Base-by-base conservation (phyloP, 1,140 invertebrate genomes). In the Akabosia matsudoensis region DNA sequence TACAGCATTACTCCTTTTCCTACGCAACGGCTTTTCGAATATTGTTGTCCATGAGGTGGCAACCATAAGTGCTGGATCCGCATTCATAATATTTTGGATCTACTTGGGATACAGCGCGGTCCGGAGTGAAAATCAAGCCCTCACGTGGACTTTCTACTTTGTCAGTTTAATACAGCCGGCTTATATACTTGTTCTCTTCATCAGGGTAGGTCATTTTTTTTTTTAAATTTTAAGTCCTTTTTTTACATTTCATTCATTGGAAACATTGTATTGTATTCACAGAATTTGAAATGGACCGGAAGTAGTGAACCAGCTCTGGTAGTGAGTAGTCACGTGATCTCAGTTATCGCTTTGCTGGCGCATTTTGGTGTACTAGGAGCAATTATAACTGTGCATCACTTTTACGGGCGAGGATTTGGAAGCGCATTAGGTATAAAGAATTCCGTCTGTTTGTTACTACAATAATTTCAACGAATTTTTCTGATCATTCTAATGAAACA, bases 321-420 rank as follows among this genome's bases (percentile, higher is more conserved):
- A 14, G 56, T 61, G 37, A 77, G 61, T 16, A 74, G 56, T 22
- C 72, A 74, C 71, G 64, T 74, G 13, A 74, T 74, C 26, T 74
- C 72, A 52, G 37, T 74, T 3, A 31, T 74, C 31, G 45, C 72
- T 13, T 33, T 74, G 14, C 18, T 28, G 16, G 76, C 73, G 14
- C 72, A 74, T 28, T 56, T 74, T 30, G 37, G 72, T 1, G 37
- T 74, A 28, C 16, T 74, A 10, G 72, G 37, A 1, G 72, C 72
- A 14, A 56, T 74, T 16, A 28, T 74, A 26, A 45, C 37, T 16
- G 45, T 45, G 13, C 51, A 52, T 31, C 72, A 74, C 31, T 74
- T 45, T 28, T 74, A 52, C 28, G 72, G 72, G 2, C 33, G 37
- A 7, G 72, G 72, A 52, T 74, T 74, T 37, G 76, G 76, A 24